phyloP scores from a whole-genome alignment of 2,113 vertebrate species.

The Odobenus rosmarus region DNA sequence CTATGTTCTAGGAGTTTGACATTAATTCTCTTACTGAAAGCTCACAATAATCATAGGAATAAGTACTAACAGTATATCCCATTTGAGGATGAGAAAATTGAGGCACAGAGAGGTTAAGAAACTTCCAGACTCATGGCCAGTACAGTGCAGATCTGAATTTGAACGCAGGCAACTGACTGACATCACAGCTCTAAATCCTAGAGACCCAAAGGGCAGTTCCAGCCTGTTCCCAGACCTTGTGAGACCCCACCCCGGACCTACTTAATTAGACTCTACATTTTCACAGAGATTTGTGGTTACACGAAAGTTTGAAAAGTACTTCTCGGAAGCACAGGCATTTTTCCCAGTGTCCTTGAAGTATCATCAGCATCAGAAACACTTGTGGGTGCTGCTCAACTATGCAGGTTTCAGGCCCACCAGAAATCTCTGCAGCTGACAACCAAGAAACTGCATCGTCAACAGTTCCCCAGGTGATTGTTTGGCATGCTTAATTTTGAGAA shows the following conservation, averaged over 20 bases:
- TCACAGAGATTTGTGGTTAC: neutral
- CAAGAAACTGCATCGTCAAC: neutral
- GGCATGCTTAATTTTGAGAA: neutral
- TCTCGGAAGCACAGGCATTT: neutral
- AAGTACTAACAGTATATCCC: neutral
- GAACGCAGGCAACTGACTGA: neutral
- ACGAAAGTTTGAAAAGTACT: neutral
- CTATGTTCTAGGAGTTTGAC: neutral
- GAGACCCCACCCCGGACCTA: neutral
- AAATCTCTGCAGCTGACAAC: neutral
- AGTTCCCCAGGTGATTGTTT: neutral
- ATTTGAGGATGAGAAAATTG: neutral
- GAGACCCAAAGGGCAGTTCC: neutral
- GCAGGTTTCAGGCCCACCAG: neutral
- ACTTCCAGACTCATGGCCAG: neutral
- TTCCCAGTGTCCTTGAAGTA: neutral
- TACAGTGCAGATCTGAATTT: neutral
- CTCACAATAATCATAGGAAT: neutral
- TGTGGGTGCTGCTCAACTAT: neutral
- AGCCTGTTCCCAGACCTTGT: neutral
- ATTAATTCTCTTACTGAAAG: neutral
- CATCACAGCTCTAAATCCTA: neutral
- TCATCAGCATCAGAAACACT: neutral
- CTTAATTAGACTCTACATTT: neutral
- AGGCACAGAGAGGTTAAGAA: neutral